Base-by-base conservation (phyloP, 2,797 vertebrate genomes). In the Echeneis naucrates region DNA sequence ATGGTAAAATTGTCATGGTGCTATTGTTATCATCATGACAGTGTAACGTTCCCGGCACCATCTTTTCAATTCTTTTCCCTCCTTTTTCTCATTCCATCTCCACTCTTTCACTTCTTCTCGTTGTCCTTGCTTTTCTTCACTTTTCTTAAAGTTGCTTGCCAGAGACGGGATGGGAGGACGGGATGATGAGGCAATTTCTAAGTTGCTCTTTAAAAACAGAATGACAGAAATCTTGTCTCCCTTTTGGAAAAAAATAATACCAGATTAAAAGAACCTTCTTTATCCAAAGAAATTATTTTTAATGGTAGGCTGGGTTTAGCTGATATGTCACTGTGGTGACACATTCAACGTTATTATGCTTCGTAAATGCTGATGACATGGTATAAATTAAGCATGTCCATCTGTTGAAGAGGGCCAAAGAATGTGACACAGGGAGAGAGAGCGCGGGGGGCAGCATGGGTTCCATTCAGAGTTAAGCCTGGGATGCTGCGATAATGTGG, bases 1-100 rank as follows among this genome's bases (percentile, higher is more conserved):
- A 76, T 47, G 45, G 61, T 70, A 30, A 56, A 16, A 58, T 61
- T 3, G 27, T 67, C 64, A 65, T 17, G 1, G 61, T 47, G 21
- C 52, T 60, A 53, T 54, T 72, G 32, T 44, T 37, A 51, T 59
- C 19, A 1, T 59, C 42, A 62, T 47, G 56, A 51, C 42, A 38
- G 42, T 32, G 23, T 51, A 57, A 56, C 38, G 71, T 78, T 64
- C 23, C 26, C 58, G 59, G 52, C 33, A 26, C 10, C 42, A 42
- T 56, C 17, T 32, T n/a, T 79, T 74, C 30, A 54, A 23, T 63
- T 53, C 6, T 37, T 44, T 72, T 11, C n/a, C 10, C 14, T 33
- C n/a, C 33, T 12, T 32, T 23, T 38, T 17, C 4, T 4, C 4
- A 58, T 59, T 4, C 4, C 58, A 59, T 24, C 51, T 38, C 45